A percentile compares a stretch with the other conserved stretches of the same genome.
phyloP scores from a whole-genome alignment of 1,140 invertebrate genomes.

The Maconellicoccus hirsutus region DNA sequence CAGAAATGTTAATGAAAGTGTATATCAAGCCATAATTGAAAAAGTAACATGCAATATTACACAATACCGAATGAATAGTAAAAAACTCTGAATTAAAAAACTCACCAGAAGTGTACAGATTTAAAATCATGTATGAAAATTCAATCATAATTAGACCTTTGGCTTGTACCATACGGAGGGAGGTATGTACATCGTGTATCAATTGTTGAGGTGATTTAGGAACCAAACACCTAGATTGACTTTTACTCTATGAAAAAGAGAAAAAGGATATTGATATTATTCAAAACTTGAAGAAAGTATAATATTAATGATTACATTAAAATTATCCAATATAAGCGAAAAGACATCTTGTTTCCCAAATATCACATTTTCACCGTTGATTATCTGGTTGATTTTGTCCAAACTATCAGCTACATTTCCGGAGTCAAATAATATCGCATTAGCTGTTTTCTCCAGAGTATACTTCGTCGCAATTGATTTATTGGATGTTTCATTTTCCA shows the following conservation, averaged over 20 bases:
- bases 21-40: too few species aligned
- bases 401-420: neutral
- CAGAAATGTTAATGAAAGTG: too few species aligned
- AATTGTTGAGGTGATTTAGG: slow-evolving; percentile 66
- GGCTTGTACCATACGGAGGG: slow-evolving; percentile 62
- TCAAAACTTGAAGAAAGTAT: too few species aligned
- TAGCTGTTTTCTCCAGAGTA: neutral
- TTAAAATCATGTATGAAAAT: slow-evolving; percentile 69
- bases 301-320: neutral
- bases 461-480: neutral
- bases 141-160: slow-evolving; percentile 78
- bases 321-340: slow-evolving; percentile 1
- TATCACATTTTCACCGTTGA: neutral
- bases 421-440: neutral
- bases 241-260: slow-evolving; percentile 11
- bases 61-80: too few species aligned
- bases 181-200: slow-evolving; percentile 65
- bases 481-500: neutral
- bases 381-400: neutral
- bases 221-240: slow-evolving; percentile 47
- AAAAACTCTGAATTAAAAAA: slow-evolving; percentile 15
- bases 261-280: too few species aligned
- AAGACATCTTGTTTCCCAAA: neutral
- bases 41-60: too few species aligned
- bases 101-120: slow-evolving; percentile 58